A percentile compares a stretch with the other conserved stretches of the same genome.
These are phyloP conservation scores for Cosmorhoe ocellata DNA, from an alignment of 2,888 invertebrate species.

Conservation along the genomic window DNA sequence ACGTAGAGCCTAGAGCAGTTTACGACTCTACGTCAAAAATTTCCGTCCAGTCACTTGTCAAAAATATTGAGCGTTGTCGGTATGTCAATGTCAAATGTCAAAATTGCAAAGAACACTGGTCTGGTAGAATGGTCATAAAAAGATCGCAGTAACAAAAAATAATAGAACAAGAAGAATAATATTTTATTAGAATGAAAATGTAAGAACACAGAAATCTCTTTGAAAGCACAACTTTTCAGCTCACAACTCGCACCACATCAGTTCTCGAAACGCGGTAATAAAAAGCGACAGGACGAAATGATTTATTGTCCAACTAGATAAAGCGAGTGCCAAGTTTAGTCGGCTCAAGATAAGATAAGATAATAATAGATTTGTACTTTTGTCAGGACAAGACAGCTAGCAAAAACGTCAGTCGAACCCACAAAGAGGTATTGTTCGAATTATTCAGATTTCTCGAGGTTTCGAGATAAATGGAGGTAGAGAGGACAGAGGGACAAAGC, in stretches of 20 bases:
- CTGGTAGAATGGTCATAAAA: no score
- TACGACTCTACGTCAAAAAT: no score
- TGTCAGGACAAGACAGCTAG: constrained; percentile 36
- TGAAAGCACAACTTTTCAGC: constrained; percentile 4
- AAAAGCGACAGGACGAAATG: constrained; percentile 75
- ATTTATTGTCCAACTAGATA: constrained; percentile 73
- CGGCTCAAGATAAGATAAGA: constrained; percentile 56
- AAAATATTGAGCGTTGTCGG: no score
- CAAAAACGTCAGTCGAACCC: constrained; percentile 27
- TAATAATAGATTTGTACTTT: constrained; percentile 70
- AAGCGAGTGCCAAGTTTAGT: constrained; percentile 65
- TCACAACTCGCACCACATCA: constrained; percentile 38
- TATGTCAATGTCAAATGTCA: no score
- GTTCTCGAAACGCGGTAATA: constrained; percentile 57
- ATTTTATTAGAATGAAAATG: no score
- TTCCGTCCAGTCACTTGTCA: no score
- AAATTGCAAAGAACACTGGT: no score
- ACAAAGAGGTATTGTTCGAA: constrained; percentile 27
- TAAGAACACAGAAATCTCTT: no score
- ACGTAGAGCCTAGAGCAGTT: no score
- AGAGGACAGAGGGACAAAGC: background rate
- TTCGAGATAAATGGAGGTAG: constrained; percentile 18
- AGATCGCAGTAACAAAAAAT: no score
- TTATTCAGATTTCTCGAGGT: constrained; percentile 19
- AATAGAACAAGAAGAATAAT: no score